Evolutionary conservation across 2,888 invertebrate genomes (phyloP), one percentile per base, ranked within the genome.

Genomic region (Xestia rhomboidea): DNA sequence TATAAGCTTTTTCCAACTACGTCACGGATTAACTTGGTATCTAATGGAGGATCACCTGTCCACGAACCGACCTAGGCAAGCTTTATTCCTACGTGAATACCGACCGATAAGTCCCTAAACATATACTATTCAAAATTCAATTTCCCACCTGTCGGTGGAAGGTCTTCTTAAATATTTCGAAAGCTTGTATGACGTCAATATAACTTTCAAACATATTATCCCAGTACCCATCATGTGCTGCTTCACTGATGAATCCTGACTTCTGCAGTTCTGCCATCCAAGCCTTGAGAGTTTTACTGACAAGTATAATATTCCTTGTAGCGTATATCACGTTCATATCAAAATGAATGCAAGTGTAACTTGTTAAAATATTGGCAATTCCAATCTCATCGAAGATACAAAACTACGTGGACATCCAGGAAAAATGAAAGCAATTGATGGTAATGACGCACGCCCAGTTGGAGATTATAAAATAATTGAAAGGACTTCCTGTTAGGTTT

Each of bases 361-460:
- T 49, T 11, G 46, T 0, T 11, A 73, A 5, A 18, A 57, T 41
- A 38, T 73, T 49, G 3, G 7, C 13, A 27, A 74, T 18, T 41
- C 46, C 21, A 10, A 68, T 24, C 2, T 64, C 49, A 63, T 44
- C 13, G 49, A 81, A 68, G 18, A 27, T 2, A 27, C 18, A n/a
- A 6, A 27, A 15, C 24, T 44, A 68, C 18, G 57, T 34, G 0
- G 7, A 21, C 0, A 15, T 41, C 67, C 74, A 81, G 11, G 1
- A 0, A 15, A 69, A 5, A 51, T 68, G 66, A 38, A 69, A 80
- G 4, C 49, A 44, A 38, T 69, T 74, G 54, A 69, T 21, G 0
- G 66, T 10, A 21, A 66, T 1, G 51, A 75, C n/a, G 34, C 21
- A 73, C 1, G 46, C 0, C 80, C 80, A 80, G 68, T 80, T 80